Conservation (phyloP, 2,888 invertebrate species). For the Leuctra nigra region DNA sequence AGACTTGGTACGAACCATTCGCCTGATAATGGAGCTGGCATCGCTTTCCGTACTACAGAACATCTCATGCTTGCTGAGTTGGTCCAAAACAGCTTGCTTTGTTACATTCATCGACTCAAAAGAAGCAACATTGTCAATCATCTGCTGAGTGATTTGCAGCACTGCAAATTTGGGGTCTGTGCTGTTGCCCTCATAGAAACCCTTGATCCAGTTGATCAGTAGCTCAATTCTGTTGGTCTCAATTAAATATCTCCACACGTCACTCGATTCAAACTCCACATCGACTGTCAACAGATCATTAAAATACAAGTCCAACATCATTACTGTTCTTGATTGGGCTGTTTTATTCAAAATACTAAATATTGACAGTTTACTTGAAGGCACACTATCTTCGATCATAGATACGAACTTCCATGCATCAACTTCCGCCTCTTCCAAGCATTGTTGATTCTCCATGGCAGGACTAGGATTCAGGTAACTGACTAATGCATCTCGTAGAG, state of each 20-base stretch:
- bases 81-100: constrained; percentile 52
- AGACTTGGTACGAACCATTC: constrained; percentile 52
- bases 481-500: constrained; percentile 58
- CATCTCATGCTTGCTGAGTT: constrained; percentile 41
- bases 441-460: constrained; percentile 39
- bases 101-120: constrained; percentile 46
- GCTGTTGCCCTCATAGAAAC: constrained; percentile 45
- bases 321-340: constrained; percentile 48
- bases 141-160: constrained; percentile 46
- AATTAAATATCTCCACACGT: constrained; percentile 56
- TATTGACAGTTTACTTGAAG: constrained; percentile 39
- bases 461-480: constrained; percentile 56
- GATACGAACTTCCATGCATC: constrained; percentile 43
- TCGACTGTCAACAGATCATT: constrained; percentile 51
- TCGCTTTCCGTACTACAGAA: constrained; percentile 47
- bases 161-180: constrained; percentile 4
- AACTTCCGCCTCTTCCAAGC: constrained; percentile 34
- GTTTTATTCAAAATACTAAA: constrained; percentile 44
- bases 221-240: constrained; percentile 52
- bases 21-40: constrained; percentile 49
- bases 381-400: constrained; percentile 32
- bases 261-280: constrained; percentile 45
- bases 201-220: constrained; percentile 55
- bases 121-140: constrained; percentile 48
- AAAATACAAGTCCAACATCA: constrained; percentile 52